A percentile compares a stretch with the other conserved stretches of the same genome.
phyloP scores from a whole-genome alignment of 35 echinoderm and acorn worm species.

The Amphiura filiformis region DNA sequence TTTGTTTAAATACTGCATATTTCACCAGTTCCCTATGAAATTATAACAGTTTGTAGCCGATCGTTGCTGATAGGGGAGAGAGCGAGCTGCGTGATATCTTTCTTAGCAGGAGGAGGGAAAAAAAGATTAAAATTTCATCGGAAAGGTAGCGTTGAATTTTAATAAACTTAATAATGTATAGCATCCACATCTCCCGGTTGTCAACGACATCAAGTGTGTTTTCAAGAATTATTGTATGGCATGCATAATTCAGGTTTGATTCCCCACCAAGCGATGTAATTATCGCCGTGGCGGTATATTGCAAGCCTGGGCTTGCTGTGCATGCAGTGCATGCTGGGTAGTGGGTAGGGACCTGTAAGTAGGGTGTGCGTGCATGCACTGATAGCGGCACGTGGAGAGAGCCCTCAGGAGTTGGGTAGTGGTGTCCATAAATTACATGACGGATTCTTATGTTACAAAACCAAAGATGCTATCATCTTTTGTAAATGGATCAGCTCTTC shows the following conservation, averaged over 20 bases:
- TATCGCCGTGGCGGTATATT: background rate
- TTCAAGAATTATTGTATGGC: conserved; percentile 7
- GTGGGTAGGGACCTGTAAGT: too few species aligned
- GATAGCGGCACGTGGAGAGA: background rate
- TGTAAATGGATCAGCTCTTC: background rate
- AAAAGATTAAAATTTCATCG: background rate
- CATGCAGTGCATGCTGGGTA: background rate
- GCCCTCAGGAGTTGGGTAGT: background rate
- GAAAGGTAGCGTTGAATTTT: background rate
- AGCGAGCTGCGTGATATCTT: too few species aligned
- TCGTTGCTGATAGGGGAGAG: too few species aligned
- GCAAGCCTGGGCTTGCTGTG: conserved; percentile 1
- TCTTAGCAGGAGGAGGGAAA: too few species aligned
- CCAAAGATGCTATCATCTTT: background rate
- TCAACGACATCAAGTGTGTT: background rate
- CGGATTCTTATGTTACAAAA: background rate
- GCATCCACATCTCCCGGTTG: background rate
- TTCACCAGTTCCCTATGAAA: too few species aligned
- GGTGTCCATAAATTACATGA: conserved; percentile 8
- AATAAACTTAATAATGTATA: background rate
- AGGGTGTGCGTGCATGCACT: background rate
- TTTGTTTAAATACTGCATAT: too few species aligned
- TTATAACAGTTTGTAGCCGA: too few species aligned
- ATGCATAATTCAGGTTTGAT: conserved; percentile 1
- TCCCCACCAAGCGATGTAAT: background rate